Evolutionary conservation across 2,888 invertebrate genomes (phyloP), one percentile per base, ranked within the genome.

Genomic region (Brassicogethes aeneus): DNA sequence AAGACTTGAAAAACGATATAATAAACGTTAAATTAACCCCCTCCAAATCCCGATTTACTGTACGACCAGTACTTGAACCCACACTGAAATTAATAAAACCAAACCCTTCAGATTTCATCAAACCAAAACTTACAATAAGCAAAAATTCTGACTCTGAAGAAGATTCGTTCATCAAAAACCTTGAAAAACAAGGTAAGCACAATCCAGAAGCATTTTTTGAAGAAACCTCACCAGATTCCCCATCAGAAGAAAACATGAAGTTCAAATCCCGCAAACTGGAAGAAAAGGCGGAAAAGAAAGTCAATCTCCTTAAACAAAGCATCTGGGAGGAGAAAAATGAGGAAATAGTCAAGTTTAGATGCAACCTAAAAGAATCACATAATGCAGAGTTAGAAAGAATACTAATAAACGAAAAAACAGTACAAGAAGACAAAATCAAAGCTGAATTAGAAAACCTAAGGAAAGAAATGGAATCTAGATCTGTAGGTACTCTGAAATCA

Each of bases 21-120:
- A 59, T 62, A 30, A 57, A 62, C 37, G 51, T 62, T 7, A 62
- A 61, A 51, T 40, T 59, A 15, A 53, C 50, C 13, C 51, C 55
- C 12, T 48, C 40, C 31, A 59, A 59, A 45, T 54, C 53, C 14
- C 47, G 62, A 17, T 65, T 66, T 51, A 56, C 61, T 1, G 57
- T 65, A 3, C 53, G 59, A 2, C 58, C 62, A 2, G 64, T 62
- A 12, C 36, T 52, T 15, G 59, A 61, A 40, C 44, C 51, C 5
- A 23, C 16, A 16, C 46, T n/a, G 46, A 75, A 76, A 31, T 57
- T 77, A 2, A 61, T 78, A 0, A 73, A 75, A 40, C 77, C 77
- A 0, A 73, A 77, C 3, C 73, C 77, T 0, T 70, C 68, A 0
- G 77, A 77, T 50, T 79, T 77, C 50, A 74, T 77, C 39, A 76